Conservation (phyloP, 2,113 vertebrate genomes). For the Gymnocephalus cernua region DNA sequence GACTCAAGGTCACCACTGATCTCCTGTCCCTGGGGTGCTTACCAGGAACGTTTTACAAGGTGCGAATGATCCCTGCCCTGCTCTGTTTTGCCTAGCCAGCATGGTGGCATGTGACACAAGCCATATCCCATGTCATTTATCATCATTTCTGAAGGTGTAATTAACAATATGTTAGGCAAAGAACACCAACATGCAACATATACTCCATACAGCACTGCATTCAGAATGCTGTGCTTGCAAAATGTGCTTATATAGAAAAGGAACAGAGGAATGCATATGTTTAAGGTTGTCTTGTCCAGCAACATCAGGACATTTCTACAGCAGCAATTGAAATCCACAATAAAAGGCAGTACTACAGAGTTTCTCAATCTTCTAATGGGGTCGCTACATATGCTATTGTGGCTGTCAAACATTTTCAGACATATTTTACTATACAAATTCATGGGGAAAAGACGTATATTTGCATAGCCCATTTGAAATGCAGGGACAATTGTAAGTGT, state of each 20-base stretch:
- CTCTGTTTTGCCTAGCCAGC: conserved; percentile 44
- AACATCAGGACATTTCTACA: neutral
- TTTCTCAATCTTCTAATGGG: neutral
- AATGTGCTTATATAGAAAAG: neutral
- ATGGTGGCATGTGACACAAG: conserved; percentile 43
- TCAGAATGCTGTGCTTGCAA: neutral
- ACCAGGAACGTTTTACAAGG: conserved; percentile 68
- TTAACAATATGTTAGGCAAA: conserved; percentile 32
- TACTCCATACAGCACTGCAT: neutral
- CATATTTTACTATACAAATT: neutral
- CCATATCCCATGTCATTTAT: conserved; percentile 36
- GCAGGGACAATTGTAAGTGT: neutral
- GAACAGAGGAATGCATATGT: neutral
- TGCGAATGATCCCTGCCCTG: conserved; percentile 50
- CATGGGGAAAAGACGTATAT: neutral
- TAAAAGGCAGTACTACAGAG: neutral
- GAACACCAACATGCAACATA: conserved; percentile 1
- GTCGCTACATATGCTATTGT: neutral
- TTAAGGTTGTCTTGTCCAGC: neutral
- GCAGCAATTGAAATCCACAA: neutral
- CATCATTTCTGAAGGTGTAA: conserved; percentile 48
- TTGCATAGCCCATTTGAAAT: neutral
- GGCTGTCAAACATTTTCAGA: neutral
- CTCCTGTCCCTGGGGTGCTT: conserved; percentile 66
- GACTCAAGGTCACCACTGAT: conserved; percentile 78